phyloP scores from a whole-genome alignment of 2,113 vertebrate species.

The Zonotrichia leucophrys region DNA sequence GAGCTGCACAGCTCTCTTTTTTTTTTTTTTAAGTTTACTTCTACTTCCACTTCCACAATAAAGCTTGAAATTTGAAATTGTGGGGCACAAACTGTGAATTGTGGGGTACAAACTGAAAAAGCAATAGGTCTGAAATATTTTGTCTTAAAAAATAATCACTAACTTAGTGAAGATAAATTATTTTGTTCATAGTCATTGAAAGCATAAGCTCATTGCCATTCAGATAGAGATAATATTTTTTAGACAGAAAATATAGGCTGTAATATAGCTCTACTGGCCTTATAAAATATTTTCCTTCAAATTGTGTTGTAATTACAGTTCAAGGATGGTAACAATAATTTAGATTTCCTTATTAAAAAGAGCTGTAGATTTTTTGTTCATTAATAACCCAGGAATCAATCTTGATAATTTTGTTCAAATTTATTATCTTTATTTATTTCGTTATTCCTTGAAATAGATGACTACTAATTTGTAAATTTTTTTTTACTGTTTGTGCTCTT shows the following conservation, averaged over 20 bases:
- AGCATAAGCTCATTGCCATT: neutral
- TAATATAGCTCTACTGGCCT: neutral
- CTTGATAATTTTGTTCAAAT: neutral
- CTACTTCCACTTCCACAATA: neutral
- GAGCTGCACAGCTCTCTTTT: neutral
- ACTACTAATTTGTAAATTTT: neutral
- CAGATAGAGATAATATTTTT: neutral
- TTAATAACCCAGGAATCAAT: neutral
- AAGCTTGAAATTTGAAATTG: neutral
- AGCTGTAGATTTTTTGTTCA: neutral
- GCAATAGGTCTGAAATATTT: neutral
- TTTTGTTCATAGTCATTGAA: neutral
- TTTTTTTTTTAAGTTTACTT: neutral
- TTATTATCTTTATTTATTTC: neutral
- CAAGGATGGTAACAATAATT: neutral
- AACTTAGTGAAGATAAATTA: neutral
- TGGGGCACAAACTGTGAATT: too few relatives aligned
- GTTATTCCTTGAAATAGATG: neutral
- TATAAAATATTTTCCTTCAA: neutral
- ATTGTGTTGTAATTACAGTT: neutral
- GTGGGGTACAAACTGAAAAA: neutral
- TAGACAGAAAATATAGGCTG: neutral
- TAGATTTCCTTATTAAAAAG: neutral
- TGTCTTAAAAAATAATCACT: neutral
- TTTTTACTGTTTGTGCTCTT: neutral